Evolutionary conservation across 2,113 vertebrate genomes (phyloP), one percentile per base, ranked within the genome.

Genomic region (Zingel zingel): DNA sequence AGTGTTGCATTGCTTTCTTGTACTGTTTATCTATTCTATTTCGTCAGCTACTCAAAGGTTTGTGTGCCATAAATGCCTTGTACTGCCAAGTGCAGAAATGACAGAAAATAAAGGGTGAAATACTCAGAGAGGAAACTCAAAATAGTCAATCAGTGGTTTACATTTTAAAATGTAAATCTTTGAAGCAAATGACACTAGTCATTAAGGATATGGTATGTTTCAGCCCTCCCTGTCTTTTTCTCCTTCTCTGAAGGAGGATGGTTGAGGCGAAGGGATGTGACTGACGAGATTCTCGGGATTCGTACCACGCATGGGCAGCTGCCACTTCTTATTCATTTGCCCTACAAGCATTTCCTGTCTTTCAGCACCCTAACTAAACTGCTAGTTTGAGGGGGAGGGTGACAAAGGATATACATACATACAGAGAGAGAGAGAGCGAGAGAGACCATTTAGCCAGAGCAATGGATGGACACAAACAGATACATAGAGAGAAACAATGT

Each of bases 311-410:
- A 87, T 82, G 79, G 87, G 83, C 83, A 87, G 83, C 88, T 90
- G 86, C 82, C 82, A 86, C 84, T 79, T 87, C 86, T 81, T 83
- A 86, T 92, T 93, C 77, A 86, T 85, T 85, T 81, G 81, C 83
- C 83, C 74, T 65, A 59, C 70, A 90, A 87, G 83, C 89, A 82
- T 87, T 89, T 94, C 86, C 84, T 91, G 88, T 88, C 88, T 89
- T 86, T 88, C 73, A 50, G 86, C 72, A 23, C 27, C 2, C 70
- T 65, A 86, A 81, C 86, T 90, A 89, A 90, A 84, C 75, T 87
- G 81, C 72, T 83, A 66, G 79, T 88, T 71, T 73, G 59, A 87
- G 77, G 81, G 72, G 79, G 64, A 81, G 74, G 86, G 63, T 58
- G 66, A 79, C 73, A 74, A 81, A 74, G 76, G 58, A 64, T 82